A percentile compares a stretch with the other conserved stretches of the same genome.
These are phyloP conservation scores for Bradysia coprophila DNA, from an alignment of 1,140 invertebrate species.

Conservation along the genomic window DNA sequence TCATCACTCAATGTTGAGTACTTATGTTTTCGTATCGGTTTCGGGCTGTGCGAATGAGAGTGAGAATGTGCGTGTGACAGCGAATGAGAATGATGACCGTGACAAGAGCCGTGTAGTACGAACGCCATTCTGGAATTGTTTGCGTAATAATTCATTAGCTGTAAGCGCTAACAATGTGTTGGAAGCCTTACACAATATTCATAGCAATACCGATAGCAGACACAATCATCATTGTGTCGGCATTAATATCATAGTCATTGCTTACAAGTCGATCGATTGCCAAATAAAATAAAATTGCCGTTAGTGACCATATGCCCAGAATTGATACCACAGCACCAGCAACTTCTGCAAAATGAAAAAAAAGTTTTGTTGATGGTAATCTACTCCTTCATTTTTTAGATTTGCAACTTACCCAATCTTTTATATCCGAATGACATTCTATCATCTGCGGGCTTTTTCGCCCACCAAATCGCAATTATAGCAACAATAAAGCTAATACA, in stretches of 20 bases:
- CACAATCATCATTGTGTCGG: conserved; percentile 71
- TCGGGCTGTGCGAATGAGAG: neutral
- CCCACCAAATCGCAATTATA: conserved; percentile 52
- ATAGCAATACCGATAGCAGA: conserved; percentile 63
- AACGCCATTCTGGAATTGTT: conserved; percentile 41
- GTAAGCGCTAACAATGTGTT: neutral
- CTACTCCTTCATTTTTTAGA: conserved; percentile 1
- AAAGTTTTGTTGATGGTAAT: neutral
- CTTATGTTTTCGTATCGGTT: no score
- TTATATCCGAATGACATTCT: conserved; percentile 65
- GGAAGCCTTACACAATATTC: conserved; percentile 57
- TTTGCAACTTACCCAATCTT: conserved; percentile 37
- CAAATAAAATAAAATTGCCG: conserved; percentile 64
- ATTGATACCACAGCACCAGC: conserved; percentile 40
- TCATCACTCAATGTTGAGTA: neutral
- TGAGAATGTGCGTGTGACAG: neutral
- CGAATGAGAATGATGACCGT: conserved; percentile 2
- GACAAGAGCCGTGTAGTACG: conserved; percentile 39
- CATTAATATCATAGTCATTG: conserved; percentile 59
- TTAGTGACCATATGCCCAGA: conserved; percentile 71
- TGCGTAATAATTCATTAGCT: conserved; percentile 3
- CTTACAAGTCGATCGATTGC: conserved; percentile 53
- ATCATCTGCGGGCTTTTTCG: conserved; percentile 39
- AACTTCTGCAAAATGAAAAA: conserved; percentile 29
- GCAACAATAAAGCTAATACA: conserved; percentile 66